Base-by-base conservation (phyloP, 92 coral and sea anemone genomes). In the Blastomussa wellsi region DNA sequence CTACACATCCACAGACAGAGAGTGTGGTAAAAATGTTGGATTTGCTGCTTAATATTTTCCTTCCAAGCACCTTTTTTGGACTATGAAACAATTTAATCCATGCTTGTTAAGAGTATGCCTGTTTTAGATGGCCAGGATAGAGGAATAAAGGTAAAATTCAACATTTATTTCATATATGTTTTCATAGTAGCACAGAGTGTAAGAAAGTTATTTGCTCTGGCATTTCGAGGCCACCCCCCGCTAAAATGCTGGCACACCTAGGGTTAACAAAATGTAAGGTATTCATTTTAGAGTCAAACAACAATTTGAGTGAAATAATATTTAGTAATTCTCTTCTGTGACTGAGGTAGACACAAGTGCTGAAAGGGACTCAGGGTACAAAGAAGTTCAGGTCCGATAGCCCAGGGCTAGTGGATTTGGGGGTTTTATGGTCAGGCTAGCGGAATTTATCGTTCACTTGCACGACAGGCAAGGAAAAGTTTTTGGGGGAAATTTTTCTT, bases 111-210 rank as follows among this genome's bases (percentile, higher is more conserved):
- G 79, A 76, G 64, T 49, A 16, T 76, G 55, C 48, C 62, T 76
- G 79, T 76, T 76, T 16, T 76, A 42, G 79, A 76, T 47, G 66
- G 64, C 79, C 48, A 76, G 66, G 79, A 76, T 76, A 64, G 37
- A 76, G 31, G 13, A 12, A 1, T 44, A 76, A 47, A 32, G 79
- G 24, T 51, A 29, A 20, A 32, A 49, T 44, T 76, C 38, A 76
- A 76, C 65, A 76, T 76, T 51, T 76, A 51, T 76, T 76, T 76
- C 79, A 48, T 49, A 64, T 49, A 41, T 49, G 79, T 76, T 76
- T 76, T 47, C 32, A 76, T 64, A 29, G 79, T 42, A 76, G 79
- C 65, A 12, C 48, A 8, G 48, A 76, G 79, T 76, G 79, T n/a
- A 24, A 49, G 79, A 76, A 31, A 76, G 22, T 76, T 47, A 49